Percentiles rank a stretch among this genome's conserved stretches.
phyloP scores from a whole-genome alignment of 2,113 vertebrate species.

The Ciconia maguari region DNA sequence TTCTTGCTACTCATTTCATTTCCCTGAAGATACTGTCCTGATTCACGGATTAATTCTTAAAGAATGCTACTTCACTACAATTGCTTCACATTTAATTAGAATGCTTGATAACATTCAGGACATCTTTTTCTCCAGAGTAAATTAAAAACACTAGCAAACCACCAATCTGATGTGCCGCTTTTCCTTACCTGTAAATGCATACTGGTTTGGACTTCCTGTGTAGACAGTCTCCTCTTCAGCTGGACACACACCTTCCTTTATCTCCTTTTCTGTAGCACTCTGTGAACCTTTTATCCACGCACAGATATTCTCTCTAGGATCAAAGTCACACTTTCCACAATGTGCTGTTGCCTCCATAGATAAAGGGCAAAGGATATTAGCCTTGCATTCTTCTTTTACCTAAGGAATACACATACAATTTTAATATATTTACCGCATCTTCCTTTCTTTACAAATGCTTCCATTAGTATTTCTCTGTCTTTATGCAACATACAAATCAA shows the following conservation, averaged over 20 bases:
- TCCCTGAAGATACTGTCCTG: not conserved
- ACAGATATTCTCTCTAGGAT: slow-evolving; percentile 74
- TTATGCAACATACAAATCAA: not conserved
- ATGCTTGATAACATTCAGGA: not conserved
- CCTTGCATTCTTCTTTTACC: slow-evolving; percentile 76
- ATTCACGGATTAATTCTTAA: not conserved
- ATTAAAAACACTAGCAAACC: not conserved
- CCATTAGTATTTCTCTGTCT: not conserved
- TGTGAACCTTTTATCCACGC: slow-evolving; percentile 62
- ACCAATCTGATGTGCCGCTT: not conserved
- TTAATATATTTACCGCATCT: not conserved
- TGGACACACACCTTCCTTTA: slow-evolving; percentile 65
- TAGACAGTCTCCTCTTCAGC: slow-evolving; percentile 79
- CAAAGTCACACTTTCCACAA: slow-evolving; percentile 86
- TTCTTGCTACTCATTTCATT: not conserved
- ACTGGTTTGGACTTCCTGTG: slow-evolving; percentile 64
- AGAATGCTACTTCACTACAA: not conserved
- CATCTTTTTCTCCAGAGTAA: not conserved
- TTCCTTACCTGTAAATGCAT: slow-evolving; percentile 83
- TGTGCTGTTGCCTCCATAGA: slow-evolving; percentile 72
- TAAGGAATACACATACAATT: not conserved
- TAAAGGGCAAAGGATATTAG: slow-evolving; percentile 77
- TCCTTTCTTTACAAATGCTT: not conserved
- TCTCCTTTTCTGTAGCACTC: not conserved
- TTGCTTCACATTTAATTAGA: not conserved